phyloP scores from a whole-genome alignment of 2,113 vertebrate genomes.

The Todiramphus chloris region DNA sequence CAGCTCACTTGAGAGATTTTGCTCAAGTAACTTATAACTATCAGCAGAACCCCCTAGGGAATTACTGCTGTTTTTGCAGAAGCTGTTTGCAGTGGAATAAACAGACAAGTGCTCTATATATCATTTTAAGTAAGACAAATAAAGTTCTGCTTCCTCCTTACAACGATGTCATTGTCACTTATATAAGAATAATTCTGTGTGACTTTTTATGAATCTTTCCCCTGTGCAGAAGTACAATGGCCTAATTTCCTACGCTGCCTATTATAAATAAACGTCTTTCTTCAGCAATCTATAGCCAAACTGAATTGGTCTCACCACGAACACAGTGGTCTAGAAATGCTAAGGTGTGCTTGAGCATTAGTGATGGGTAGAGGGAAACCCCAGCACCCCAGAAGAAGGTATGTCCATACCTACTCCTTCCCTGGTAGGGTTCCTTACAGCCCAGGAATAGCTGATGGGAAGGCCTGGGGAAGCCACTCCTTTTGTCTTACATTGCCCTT shows the following conservation, averaged over 20 bases:
- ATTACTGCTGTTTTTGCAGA: conserved; percentile 79
- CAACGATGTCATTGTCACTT: conserved; percentile 87
- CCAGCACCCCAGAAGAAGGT: background rate
- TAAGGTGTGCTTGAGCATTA: background rate
- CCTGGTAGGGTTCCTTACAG: background rate
- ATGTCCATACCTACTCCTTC: background rate
- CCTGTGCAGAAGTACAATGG: conserved; percentile 82
- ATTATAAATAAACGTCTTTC: conserved; percentile 82
- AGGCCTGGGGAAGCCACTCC: background rate
- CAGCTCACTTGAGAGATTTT: conserved; percentile 83
- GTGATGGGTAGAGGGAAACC: background rate
- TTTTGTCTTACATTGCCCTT: background rate
- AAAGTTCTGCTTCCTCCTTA: conserved; percentile 86
- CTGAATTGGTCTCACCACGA: conserved; percentile 30
- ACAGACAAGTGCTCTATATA: conserved; percentile 87
- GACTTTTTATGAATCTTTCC: conserved; percentile 87
- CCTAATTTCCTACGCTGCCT: conserved; percentile 79
- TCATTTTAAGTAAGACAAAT: conserved; percentile 90
- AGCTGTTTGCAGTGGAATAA: conserved; percentile 86
- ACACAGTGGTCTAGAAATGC: background rate
- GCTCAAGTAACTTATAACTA: conserved; percentile 85
- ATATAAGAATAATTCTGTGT: conserved; percentile 85
- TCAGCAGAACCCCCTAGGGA: conserved; percentile 76
- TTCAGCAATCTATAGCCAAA: conserved; percentile 63
- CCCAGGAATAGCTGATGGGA: background rate